Base-by-base conservation (phyloP, 2,113 vertebrate species). In the Psettodes erumei region DNA sequence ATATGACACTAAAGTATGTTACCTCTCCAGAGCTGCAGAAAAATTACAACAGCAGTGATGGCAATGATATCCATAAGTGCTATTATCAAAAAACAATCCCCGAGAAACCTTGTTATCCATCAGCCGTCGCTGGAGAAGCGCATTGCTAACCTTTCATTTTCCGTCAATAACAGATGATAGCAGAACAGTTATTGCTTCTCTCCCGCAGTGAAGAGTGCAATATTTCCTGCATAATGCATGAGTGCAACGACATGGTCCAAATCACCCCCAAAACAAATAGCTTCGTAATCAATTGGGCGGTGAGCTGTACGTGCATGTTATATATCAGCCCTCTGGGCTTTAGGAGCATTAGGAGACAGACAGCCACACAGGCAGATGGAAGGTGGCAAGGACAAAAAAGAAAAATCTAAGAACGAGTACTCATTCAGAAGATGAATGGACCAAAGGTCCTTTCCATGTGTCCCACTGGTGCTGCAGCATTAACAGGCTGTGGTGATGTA, bases 211-310 rank as follows among this genome's bases (percentile, higher is more conserved):
- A 75, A 42, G 23, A 62, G 35, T 27, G 81, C 61, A 74, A 86
- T 85, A 85, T 87, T 76, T 89, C 81, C 73, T 90, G 86, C 72
- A 92, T 89, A 87, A 83, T 83, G 67, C 48, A 85, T 83, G 56
- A 77, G 69, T 8, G 42, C 56, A 9, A 32, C 18, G 54, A 63
- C 45, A 55, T 18, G 65, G 65, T 19, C 45, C 58, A 66, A 83
- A 90, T 76, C 82, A 81, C 58, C 67, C 50, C 62, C 53, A 68
- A 83, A 90, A 91, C 85, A 91, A 91, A 93, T 66, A 75, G 81
- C 63, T 54, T 55, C 68, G 59, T 85, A 82, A 88, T 82, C 77
- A 74, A 63, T 71, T 69, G 35, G 53, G 65, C 12, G 5, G 9
- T 7, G 6, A 82, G 64, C 56, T 28, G 68, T 45, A 65, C 43